phyloP scores from a whole-genome alignment of 2,888 invertebrate genomes.

The Athrips mouffetella region DNA sequence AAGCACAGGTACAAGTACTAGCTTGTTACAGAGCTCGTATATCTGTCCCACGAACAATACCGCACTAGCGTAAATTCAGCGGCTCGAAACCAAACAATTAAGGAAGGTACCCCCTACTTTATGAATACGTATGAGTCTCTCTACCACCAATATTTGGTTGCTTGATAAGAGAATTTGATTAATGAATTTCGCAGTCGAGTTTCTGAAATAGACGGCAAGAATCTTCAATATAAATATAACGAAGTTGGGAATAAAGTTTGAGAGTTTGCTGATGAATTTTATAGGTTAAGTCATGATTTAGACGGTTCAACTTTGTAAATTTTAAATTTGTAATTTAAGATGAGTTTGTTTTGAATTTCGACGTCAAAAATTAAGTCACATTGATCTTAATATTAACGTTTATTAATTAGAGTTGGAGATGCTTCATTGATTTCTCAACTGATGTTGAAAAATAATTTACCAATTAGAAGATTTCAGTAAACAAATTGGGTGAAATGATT shows the following conservation, averaged over 20 bases:
- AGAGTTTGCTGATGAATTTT: conserved; percentile 9
- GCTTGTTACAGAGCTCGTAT: conserved; percentile 26
- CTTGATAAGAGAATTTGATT: conserved; percentile 13
- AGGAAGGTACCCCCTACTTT: conserved; percentile 18
- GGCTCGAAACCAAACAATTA: conserved; percentile 30
- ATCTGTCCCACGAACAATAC: conserved; percentile 33
- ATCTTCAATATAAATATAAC: conserved; percentile 9
- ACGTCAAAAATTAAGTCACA: neutral
- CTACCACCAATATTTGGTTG: conserved; percentile 18
- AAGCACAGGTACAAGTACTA: conserved; percentile 16
- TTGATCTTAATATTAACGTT: conserved; percentile 8
- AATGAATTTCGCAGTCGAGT: conserved; percentile 6
- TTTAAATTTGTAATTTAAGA: conserved; percentile 8
- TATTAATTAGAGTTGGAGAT: conserved; percentile 3
- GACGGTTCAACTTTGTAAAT: conserved; percentile 9
- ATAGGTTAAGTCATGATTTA: conserved; percentile 11
- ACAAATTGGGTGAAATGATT: too few species aligned
- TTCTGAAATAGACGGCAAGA: neutral
- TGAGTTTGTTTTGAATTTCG: conserved; percentile 1
- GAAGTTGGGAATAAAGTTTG: conserved; percentile 7
- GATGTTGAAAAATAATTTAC: neutral
- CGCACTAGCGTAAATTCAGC: conserved; percentile 24
- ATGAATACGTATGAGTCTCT: conserved; percentile 25
- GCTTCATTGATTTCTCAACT: conserved; percentile 9
- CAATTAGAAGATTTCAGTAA: too few species aligned